Evolutionary conservation across 2,113 vertebrate species (phyloP).

Genomic region (Equus przewalskii): DNA sequence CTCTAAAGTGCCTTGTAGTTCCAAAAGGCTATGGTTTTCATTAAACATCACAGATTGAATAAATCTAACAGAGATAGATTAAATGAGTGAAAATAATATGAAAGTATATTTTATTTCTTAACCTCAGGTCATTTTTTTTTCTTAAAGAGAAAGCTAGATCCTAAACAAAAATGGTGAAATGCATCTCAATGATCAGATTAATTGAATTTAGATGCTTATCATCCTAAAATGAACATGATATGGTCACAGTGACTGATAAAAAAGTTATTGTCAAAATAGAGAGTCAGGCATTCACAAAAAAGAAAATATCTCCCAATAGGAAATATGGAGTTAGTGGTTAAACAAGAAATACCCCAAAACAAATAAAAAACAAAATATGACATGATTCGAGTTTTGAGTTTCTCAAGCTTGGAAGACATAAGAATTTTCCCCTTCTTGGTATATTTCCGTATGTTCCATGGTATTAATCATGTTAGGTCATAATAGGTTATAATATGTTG

Average conservation of each 20-base stretch:
- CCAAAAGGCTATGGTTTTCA: neutral
- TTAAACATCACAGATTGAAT: neutral
- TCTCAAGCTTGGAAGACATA: neutral
- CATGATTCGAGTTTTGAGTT: neutral
- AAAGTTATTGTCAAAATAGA: slow-evolving; percentile 34
- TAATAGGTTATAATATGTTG: neutral
- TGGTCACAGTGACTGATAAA: neutral
- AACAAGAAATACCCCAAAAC: neutral
- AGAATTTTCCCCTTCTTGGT: neutral
- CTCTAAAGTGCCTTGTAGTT: neutral
- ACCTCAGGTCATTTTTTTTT: neutral
- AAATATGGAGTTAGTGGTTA: neutral
- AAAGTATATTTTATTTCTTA: slow-evolving; percentile 47
- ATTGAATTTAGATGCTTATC: slow-evolving; percentile 24
- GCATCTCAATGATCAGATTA: neutral
- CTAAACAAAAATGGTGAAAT: neutral
- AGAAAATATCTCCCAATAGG: neutral
- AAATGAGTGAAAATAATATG: neutral
- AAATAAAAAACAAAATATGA: neutral
- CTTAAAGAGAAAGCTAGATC: neutral
- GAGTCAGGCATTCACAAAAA: neutral
- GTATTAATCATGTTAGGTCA: neutral
- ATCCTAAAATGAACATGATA: neutral
- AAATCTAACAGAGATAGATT: neutral
- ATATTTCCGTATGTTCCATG: neutral